These are phyloP conservation scores for Cladopsammia gracilis DNA, from an alignment of 64 coral and sea anemone species.

Conservation along the genomic window DNA sequence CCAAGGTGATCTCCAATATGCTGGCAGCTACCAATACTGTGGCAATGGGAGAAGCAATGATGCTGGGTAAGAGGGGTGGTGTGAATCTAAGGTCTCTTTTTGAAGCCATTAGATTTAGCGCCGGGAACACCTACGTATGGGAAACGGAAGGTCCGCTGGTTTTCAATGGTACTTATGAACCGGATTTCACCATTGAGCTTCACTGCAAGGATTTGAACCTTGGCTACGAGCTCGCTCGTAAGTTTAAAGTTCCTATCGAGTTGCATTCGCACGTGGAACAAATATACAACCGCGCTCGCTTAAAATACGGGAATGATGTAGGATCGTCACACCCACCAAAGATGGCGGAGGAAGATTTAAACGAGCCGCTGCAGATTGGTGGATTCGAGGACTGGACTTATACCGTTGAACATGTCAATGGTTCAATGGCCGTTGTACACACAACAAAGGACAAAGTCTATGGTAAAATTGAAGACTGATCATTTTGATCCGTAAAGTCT, in stretches of 20 bases:
- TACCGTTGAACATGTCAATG: slow-evolving; percentile 69
- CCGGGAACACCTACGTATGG: slow-evolving; percentile 86
- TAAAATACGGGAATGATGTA: slow-evolving; percentile 49
- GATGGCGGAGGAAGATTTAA: slow-evolving; percentile 54
- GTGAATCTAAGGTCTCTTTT: slow-evolving; percentile 71
- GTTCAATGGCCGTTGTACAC: slow-evolving; percentile 71
- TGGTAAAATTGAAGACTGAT: too few relatives aligned
- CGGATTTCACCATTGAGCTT: slow-evolving; percentile 80
- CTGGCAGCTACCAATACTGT: slow-evolving; percentile 73
- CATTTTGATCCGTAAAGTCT: too few relatives aligned
- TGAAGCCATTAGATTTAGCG: slow-evolving; percentile 81
- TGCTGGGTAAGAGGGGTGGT: slow-evolving; percentile 80
- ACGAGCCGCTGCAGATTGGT: slow-evolving; percentile 14
- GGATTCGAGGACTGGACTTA: slow-evolving; percentile 77
- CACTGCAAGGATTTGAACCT: slow-evolving; percentile 89
- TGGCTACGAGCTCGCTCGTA: slow-evolving; percentile 64
- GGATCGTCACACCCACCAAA: slow-evolving; percentile 63
- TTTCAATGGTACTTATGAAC: slow-evolving; percentile 88
- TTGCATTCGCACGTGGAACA: slow-evolving; percentile 14
- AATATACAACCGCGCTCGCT: slow-evolving; percentile 59
- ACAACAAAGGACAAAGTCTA: slow-evolving; percentile 33
- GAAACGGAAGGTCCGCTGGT: slow-evolving; percentile 87
- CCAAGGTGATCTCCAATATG: slow-evolving; percentile 94
- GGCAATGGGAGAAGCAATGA: slow-evolving; percentile 71
- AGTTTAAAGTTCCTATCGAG: slow-evolving; percentile 66